Evolutionary conservation across 1,140 invertebrate genomes (phyloP).

Genomic region (Caenorhabditis tropicalis): DNA sequence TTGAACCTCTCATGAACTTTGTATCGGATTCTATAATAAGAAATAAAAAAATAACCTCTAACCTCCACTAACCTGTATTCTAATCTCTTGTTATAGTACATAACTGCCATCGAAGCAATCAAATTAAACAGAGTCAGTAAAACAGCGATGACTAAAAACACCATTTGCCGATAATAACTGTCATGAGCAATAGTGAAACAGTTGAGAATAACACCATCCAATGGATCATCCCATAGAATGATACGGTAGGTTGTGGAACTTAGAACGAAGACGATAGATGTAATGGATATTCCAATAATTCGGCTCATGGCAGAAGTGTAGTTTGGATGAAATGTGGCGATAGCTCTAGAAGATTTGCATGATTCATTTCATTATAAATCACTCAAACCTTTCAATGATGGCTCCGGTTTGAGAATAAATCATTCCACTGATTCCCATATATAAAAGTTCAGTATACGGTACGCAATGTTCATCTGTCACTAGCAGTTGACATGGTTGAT

Average conservation of each 20-base stretch:
- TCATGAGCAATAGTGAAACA: neutral
- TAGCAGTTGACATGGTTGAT: neutral
- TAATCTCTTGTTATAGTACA: slow-evolving; percentile 8
- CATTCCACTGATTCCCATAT: neutral
- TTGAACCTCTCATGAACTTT: neutral
- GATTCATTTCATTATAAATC: neutral
- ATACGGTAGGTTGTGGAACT: neutral
- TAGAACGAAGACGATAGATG: neutral
- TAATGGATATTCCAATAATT: neutral
- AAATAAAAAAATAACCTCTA: neutral
- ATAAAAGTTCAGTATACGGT: neutral
- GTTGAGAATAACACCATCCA: neutral
- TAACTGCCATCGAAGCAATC: neutral
- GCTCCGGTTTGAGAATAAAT: neutral
- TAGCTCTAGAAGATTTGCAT: neutral
- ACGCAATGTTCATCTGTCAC: neutral
- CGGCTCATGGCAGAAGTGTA: neutral
- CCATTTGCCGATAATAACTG: neutral
- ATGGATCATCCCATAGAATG: neutral
- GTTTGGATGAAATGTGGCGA: neutral
- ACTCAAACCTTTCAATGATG: neutral
- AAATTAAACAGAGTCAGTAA: neutral
- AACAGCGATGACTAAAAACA: neutral
- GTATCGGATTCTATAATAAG: neutral
- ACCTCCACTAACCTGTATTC: neutral